These are phyloP conservation scores for Herpetotheres cachinnans DNA, from an alignment of 2,113 vertebrate genomes.

Conservation along the genomic window DNA sequence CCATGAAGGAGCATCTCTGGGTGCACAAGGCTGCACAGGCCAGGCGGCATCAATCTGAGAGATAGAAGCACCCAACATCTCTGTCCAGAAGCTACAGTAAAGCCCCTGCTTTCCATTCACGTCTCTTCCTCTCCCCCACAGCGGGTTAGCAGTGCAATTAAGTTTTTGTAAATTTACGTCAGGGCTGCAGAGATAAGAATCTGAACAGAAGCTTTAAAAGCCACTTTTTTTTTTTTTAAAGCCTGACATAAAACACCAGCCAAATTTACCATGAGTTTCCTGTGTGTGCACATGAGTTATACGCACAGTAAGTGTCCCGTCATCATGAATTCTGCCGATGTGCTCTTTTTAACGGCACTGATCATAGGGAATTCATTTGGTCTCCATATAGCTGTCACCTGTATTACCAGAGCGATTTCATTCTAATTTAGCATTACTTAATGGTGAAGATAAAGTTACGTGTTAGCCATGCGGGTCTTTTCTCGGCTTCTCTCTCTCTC, in stretches of 20 bases:
- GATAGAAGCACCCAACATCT: background rate
- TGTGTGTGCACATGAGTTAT: constrained; percentile 32
- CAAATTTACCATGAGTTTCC: constrained; percentile 23
- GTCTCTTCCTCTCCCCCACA: background rate
- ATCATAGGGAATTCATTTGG: constrained; percentile 66
- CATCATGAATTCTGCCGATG: constrained; percentile 42
- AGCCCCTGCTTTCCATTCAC: background rate
- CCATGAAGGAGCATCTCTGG: background rate
- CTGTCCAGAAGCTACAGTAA: background rate
- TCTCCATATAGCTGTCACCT: constrained; percentile 71
- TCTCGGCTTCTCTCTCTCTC: constrained; percentile 18
- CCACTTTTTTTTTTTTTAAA: background rate
- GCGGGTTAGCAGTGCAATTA: background rate
- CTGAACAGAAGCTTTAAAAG: constrained; percentile 14
- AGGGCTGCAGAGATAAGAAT: background rate
- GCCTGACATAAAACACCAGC: background rate
- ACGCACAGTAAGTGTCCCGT: background rate
- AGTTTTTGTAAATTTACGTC: background rate
- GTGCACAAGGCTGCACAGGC: background rate
- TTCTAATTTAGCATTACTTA: constrained; percentile 70
- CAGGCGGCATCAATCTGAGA: background rate
- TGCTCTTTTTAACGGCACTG: constrained; percentile 34
- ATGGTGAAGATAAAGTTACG: constrained; percentile 68
- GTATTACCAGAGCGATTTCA: constrained; percentile 46
- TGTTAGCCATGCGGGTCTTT: constrained; percentile 53